Percentiles rank a stretch among this genome's conserved stretches.
Evolutionary conservation across 2,113 vertebrate species (phyloP).

Genomic region (Rattus rattus): DNA sequence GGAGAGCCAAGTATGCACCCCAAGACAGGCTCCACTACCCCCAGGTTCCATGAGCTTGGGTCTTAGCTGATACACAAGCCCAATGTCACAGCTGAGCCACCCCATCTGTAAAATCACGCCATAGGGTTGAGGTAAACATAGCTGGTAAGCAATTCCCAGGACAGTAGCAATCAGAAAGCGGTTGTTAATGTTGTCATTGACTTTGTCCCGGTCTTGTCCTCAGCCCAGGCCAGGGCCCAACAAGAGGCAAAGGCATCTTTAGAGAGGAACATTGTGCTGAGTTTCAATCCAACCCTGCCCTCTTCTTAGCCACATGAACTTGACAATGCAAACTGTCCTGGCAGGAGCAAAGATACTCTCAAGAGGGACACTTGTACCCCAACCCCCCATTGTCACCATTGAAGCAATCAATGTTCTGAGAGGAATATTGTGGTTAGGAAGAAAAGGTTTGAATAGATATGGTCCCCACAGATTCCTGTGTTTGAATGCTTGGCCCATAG

Average conservation of each 20-base stretch:
- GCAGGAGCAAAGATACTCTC: not conserved
- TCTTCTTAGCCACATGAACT: not conserved
- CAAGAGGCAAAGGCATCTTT: not conserved
- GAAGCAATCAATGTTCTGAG: not conserved
- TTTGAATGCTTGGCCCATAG: no score
- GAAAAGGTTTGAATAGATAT: no score
- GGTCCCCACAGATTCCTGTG: no score
- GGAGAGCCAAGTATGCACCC: not conserved
- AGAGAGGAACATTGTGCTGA: not conserved
- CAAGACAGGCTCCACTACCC: accelerated
- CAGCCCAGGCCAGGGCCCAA: not conserved
- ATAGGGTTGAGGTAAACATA: no score
- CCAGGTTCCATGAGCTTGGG: no score
- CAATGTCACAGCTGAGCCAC: no score
- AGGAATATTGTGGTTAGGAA: not conserved
- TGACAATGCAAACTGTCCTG: not conserved
- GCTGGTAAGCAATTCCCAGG: no score
- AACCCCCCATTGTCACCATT: not conserved
- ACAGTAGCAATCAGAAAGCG: not conserved
- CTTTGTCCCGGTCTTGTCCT: not conserved
- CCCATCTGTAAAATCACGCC: not conserved
- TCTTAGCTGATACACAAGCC: not conserved
- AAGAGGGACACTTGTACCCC: not conserved
- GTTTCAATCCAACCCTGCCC: not conserved
- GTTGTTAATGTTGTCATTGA: accelerated